These are phyloP conservation scores for Ditylenchus weischeri DNA, from an alignment of 2,888 invertebrate species.

Conservation along the genomic window DNA sequence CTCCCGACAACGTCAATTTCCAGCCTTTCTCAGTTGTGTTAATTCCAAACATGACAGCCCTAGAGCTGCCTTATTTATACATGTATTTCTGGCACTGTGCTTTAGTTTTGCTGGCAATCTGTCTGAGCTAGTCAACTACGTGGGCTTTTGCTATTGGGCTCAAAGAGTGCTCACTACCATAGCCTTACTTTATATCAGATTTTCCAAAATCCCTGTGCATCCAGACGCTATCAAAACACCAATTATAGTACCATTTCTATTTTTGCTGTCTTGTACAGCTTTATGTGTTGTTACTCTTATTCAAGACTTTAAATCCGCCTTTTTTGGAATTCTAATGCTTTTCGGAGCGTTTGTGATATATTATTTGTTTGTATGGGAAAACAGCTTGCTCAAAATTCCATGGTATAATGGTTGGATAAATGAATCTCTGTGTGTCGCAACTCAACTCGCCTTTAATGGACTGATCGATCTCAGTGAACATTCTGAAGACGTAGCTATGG, in stretches of 20 bases:
- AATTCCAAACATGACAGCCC: slow-evolving; percentile 9
- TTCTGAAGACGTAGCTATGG: neutral
- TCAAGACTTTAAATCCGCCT: slow-evolving; percentile 3
- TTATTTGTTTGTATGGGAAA: neutral
- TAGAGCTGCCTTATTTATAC: slow-evolving; percentile 3
- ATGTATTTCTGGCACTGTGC: neutral
- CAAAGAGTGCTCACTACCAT: slow-evolving; percentile 7
- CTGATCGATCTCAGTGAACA: slow-evolving; percentile 1
- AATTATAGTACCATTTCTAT: neutral
- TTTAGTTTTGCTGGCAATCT: slow-evolving; percentile 8
- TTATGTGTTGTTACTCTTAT: neutral
- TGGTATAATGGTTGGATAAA: neutral
- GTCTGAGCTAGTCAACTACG: slow-evolving; percentile 8
- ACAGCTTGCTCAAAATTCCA: neutral
- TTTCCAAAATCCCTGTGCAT: slow-evolving; percentile 1
- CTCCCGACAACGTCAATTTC: slow-evolving; percentile 13
- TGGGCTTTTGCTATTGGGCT: slow-evolving; percentile 8
- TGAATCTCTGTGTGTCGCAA: neutral
- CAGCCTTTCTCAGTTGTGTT: slow-evolving; percentile 3
- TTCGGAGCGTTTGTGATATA: neutral
- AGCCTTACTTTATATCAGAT: slow-evolving; percentile 3
- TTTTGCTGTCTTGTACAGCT: slow-evolving; percentile 1
- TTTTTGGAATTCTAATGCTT: neutral
- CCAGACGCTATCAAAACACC: slow-evolving; percentile 9
- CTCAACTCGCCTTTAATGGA: slow-evolving; percentile 4